phyloP scores from a whole-genome alignment of 2,113 vertebrate species.

The Aphelocoma coerulescens region DNA sequence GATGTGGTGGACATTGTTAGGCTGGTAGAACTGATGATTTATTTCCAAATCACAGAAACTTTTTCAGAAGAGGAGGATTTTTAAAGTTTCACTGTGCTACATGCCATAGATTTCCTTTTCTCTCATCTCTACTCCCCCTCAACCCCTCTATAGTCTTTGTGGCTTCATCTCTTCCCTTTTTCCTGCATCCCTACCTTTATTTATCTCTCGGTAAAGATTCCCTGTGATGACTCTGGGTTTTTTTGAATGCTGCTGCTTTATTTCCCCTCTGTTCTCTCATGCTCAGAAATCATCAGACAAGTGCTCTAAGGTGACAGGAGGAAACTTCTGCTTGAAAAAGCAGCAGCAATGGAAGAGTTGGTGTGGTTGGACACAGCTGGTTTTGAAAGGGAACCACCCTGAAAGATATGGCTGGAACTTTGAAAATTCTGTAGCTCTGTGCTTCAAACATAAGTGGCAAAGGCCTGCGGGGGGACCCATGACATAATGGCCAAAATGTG shows the following conservation, averaged over 20 bases:
- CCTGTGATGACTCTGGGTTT: neutral
- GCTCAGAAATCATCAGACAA: neutral
- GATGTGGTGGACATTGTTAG: neutral
- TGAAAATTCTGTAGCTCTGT: neutral
- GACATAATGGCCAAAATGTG: neutral
- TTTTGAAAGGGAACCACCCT: neutral
- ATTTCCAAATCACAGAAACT: neutral
- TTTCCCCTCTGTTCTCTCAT: neutral
- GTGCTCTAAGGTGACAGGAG: neutral
- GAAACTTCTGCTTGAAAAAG: neutral
- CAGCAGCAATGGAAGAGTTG: neutral
- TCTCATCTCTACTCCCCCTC: neutral
- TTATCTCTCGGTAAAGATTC: neutral
- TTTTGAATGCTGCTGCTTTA: neutral
- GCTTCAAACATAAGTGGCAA: rapidly evolving
- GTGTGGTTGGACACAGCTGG: neutral
- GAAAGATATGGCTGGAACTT: neutral
- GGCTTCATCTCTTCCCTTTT: neutral
- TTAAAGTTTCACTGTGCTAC: neutral
- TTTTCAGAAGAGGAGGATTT: neutral
- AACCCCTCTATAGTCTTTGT: too few relatives aligned
- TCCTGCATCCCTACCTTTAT: neutral
- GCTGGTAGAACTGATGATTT: neutral
- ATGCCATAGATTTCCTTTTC: neutral
- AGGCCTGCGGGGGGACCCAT: rapidly evolving